phyloP scores from a whole-genome alignment of 2,113 vertebrate species.

The Progne subis region DNA sequence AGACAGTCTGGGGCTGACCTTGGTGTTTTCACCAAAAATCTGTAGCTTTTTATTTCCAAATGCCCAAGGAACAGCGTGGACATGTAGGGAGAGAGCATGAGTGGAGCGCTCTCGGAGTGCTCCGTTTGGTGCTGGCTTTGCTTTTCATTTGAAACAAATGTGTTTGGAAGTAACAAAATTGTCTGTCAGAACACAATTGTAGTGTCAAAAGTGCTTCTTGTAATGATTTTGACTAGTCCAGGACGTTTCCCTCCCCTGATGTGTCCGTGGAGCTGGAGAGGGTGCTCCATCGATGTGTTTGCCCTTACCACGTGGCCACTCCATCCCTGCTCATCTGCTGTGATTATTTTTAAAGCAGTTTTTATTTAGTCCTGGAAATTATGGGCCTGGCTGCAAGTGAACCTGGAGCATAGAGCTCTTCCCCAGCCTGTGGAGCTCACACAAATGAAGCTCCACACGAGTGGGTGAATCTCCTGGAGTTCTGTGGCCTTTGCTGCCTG shows the following conservation, averaged over 20 bases:
- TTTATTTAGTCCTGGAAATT: not conserved
- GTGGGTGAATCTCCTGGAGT: not conserved
- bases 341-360: not conserved
- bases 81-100: not conserved
- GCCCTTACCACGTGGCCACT: accelerated
- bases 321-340: not conserved
- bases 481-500: not conserved
- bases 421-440: not conserved
- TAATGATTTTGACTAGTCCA: not conserved
- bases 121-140: not conserved
- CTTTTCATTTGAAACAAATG: not conserved
- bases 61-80: not conserved
- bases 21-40: not conserved
- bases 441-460: not conserved
- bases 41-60: not conserved
- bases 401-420: not conserved
- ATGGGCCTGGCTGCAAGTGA: not conserved
- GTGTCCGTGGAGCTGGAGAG: not conserved
- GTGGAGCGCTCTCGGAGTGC: not conserved
- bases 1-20: too few relatives aligned
- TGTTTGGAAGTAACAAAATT: not conserved
- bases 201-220: not conserved
- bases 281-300: not conserved
- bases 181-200: not conserved
- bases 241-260: accelerated